Evolutionary conservation across 2,113 vertebrate genomes (phyloP).

Genomic region (Centropus unirufus): DNA sequence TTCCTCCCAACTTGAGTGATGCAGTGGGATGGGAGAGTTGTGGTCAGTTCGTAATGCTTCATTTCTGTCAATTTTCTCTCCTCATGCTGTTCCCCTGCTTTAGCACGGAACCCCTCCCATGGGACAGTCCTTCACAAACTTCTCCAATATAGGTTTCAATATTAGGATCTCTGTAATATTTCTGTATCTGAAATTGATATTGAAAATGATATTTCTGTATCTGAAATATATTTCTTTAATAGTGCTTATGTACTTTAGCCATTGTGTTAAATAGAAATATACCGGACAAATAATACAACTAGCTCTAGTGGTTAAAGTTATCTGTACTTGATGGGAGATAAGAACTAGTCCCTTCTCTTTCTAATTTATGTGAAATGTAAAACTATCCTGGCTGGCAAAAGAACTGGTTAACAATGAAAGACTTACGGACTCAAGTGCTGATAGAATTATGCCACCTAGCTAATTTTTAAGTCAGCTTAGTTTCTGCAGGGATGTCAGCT

Average conservation of each 20-base stretch:
- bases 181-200: neutral
- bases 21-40: neutral
- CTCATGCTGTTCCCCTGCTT: neutral
- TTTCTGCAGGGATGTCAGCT: neutral
- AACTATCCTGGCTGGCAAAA: neutral
- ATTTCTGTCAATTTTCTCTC: neutral
- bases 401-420: neutral
- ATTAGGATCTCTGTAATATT: neutral
- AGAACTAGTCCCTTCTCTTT: neutral
- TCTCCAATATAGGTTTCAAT: neutral
- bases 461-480: neutral
- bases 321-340: neutral
- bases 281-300: neutral
- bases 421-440: neutral
- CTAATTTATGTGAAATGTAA: neutral
- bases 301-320: neutral
- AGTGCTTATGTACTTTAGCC: neutral
- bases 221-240: neutral
- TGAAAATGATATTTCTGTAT: no score
- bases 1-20: neutral
- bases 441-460: neutral
- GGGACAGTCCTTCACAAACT: neutral
- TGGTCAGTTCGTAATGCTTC: fast-evolving
- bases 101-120: neutral
- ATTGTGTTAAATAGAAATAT: neutral